Percentiles rank a stretch among this genome's conserved stretches.
Conservation (phyloP, 2,797 vertebrate genomes). For the Ibycter americanus region DNA sequence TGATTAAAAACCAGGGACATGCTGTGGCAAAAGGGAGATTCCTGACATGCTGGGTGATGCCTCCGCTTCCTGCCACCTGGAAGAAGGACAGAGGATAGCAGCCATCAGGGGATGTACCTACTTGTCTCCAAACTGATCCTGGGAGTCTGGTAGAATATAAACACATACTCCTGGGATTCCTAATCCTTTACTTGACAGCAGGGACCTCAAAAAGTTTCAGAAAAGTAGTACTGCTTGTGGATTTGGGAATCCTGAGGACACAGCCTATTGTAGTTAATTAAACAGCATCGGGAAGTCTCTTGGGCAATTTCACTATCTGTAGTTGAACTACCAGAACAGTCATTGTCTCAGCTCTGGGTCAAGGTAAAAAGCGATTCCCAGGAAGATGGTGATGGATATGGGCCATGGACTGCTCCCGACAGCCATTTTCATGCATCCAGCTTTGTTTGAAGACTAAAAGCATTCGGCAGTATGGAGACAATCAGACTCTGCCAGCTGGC, state of each 20-base stretch:
- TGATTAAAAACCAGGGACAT: background rate
- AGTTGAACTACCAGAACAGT: background rate
- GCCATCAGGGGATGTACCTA: background rate
- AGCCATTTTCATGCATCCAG: background rate
- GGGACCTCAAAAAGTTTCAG: background rate
- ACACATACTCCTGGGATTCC: background rate
- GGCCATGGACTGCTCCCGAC: background rate
- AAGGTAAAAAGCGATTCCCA: background rate
- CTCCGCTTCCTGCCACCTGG: background rate
- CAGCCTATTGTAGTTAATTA: background rate
- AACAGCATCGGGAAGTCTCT: background rate
- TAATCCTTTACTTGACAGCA: background rate
- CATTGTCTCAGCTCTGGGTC: rapidly evolving
- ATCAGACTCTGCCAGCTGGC: background rate
- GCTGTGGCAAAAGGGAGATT: background rate
- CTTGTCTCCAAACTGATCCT: background rate
- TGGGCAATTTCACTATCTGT: background rate
- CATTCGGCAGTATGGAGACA: background rate
- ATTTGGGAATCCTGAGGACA: background rate
- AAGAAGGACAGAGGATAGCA: background rate
- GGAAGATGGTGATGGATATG: background rate
- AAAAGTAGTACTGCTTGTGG: background rate
- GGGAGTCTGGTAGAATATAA: background rate
- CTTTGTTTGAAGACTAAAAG: background rate
- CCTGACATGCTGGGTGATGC: background rate